These are phyloP conservation scores for Strigamia crassipes DNA, from an alignment of 2,888 invertebrate species.

Conservation along the genomic window DNA sequence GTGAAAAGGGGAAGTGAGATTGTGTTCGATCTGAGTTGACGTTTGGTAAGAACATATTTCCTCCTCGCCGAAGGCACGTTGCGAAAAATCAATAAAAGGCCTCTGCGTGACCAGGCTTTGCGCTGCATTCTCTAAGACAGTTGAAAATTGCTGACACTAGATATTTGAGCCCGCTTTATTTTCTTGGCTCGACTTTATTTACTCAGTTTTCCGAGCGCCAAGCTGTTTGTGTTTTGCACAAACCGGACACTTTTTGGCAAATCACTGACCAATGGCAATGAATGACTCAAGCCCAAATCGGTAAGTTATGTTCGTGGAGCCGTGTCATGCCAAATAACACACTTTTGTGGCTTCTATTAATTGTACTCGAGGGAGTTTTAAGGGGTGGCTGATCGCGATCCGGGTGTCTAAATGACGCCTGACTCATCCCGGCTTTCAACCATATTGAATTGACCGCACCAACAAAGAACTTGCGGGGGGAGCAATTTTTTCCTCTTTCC, in stretches of 20 bases:
- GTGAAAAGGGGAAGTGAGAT: constrained; percentile 34
- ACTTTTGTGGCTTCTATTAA: constrained; percentile 6
- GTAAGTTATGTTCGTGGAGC: not conserved
- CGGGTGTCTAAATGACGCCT: not conserved
- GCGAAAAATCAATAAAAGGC: constrained; percentile 27
- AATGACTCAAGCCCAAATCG: not conserved
- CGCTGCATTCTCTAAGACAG: constrained; percentile 12
- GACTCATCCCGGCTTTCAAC: not conserved
- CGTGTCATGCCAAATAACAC: constrained; percentile 8
- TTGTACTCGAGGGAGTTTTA: constrained; percentile 9
- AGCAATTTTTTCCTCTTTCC: not conserved
- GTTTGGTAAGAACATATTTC: constrained; percentile 35
- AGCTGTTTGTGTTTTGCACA: not conserved
- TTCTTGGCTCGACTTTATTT: constrained; percentile 28
- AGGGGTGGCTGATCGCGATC: constrained; percentile 19
- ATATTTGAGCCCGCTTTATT: constrained; percentile 29
- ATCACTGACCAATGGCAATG: not conserved
- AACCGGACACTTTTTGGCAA: not conserved
- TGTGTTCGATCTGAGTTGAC: constrained; percentile 34
- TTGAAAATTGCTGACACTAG: constrained; percentile 32
- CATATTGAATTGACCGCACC: not conserved
- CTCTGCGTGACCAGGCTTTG: constrained; percentile 33
- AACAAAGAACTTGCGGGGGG: not conserved
- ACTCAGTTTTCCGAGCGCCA: not conserved
- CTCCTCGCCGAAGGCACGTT: constrained; percentile 17